Conservation (phyloP, 2,888 invertebrate species). For the Syrphus vitripennis region DNA sequence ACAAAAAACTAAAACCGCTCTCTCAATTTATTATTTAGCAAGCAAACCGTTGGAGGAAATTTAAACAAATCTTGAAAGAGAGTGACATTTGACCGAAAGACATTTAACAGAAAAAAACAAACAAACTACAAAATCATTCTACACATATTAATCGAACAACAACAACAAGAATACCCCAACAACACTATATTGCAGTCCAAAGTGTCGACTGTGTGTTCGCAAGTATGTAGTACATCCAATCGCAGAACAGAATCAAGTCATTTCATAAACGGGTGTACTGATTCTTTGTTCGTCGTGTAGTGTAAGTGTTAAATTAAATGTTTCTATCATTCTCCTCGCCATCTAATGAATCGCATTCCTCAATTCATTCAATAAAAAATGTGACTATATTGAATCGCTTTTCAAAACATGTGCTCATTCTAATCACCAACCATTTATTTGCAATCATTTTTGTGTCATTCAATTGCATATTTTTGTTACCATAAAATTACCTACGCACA, state of each 20-base stretch:
- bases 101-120: background rate
- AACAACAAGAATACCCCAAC: too few relatives aligned
- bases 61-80: constrained; percentile 42
- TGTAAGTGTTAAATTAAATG: constrained; percentile 64
- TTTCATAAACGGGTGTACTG: background rate
- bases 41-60: constrained; percentile 29
- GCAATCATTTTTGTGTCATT: constrained; percentile 56
- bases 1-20: background rate
- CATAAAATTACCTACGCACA: constrained; percentile 40
- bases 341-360: constrained; percentile 50
- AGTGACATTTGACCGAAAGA: constrained; percentile 30
- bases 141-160: background rate
- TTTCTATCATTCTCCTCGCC: constrained; percentile 38
- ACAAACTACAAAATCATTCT: background rate
- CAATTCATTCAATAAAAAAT: constrained; percentile 58
- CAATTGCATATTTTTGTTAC: constrained; percentile 23
- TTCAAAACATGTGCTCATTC: constrained; percentile 64
- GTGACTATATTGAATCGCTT: constrained; percentile 59
- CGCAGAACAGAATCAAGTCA: constrained; percentile 12
- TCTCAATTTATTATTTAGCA: constrained; percentile 19
- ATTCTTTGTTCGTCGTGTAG: constrained; percentile 41
- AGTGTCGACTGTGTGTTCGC: background rate
- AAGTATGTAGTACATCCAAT: background rate
- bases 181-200: background rate
- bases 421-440: constrained; percentile 63